Conservation (phyloP, 2,113 vertebrate species). For the Phalacrocorax aristotelis region DNA sequence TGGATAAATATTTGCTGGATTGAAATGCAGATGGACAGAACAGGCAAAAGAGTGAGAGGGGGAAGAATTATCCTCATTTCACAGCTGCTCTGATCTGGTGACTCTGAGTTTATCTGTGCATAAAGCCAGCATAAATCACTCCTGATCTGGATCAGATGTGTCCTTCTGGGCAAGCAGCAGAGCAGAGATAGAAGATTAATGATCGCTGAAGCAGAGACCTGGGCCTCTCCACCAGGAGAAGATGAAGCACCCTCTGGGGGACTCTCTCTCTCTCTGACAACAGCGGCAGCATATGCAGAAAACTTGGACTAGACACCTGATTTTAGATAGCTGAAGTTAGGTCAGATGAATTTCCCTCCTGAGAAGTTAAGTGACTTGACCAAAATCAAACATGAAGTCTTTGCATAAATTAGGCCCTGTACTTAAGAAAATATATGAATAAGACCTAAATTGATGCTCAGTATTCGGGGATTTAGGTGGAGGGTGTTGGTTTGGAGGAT, state of each 20-base stretch:
- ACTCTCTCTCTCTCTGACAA: background rate
- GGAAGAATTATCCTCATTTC: background rate
- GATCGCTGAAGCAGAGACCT: background rate
- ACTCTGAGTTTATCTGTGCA: background rate
- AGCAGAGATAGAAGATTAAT: slow-evolving; percentile 47
- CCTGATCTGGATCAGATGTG: slow-evolving; percentile 50
- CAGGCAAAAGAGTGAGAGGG: background rate
- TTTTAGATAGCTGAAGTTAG: background rate
- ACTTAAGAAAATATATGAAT: background rate
- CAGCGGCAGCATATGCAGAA: background rate
- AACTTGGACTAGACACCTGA: background rate
- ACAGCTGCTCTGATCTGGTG: slow-evolving; percentile 24
- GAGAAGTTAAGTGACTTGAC: background rate
- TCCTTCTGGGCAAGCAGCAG: slow-evolving; percentile 49
- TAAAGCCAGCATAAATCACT: slow-evolving; percentile 41
- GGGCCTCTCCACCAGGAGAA: background rate
- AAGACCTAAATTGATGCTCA: background rate
- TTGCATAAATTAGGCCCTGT: background rate
- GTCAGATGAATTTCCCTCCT: slow-evolving; percentile 21
- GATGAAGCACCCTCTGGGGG: slow-evolving; percentile 46
- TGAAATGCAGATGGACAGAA: background rate
- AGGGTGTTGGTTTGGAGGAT: background rate
- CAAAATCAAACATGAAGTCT: slow-evolving; percentile 15
- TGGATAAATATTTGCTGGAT: background rate
- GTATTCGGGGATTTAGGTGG: background rate